Evolutionary conservation across 2,113 vertebrate genomes (phyloP), one percentile per base, ranked within the genome.

Genomic region (Hypocryptadius cinnamomeus): DNA sequence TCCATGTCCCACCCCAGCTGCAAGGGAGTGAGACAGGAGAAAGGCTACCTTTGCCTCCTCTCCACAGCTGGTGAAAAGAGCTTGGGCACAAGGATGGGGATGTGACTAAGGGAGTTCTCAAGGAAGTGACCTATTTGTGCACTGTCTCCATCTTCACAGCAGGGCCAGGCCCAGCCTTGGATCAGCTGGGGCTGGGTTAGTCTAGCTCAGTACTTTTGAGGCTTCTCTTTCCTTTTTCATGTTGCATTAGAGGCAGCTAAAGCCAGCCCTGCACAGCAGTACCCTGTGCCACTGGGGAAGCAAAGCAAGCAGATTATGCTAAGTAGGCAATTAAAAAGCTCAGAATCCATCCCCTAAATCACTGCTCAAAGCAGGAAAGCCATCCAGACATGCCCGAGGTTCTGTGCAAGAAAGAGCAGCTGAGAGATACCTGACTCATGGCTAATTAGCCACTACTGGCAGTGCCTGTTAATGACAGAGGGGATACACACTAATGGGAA

Each of bases 241-340:
- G 23, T 79, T 76, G 57, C 45, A 24, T 68, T 61, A 78, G 70
- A 84, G 47, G 65, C 79, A 89, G 71, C 66, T 68, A 19, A 78
- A 81, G 60, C 35, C 72, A 84, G 16, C 51, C 72, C 37, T 37
- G 31, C 60, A 54, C 17, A 66, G 90, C 79, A 84, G 88, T 44
- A 17, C 60, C 39, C 78, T 30, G 65, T 63, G 50, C 78, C 74
- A 79, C 63, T 25, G 51, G 59, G 59, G 66, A 93, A 87, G 59
- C 54, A 53, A 65, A 94, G 63, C 57, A 87, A 86, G 70, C 68
- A 90, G 70, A 79, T 94, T 79, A 89, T 77, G 84, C 78, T 89
- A 91, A 93, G 45, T 1, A 79, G 64, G 73, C 2, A 5, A 89
- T 93, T 92, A 80, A 87, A 92, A 92, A 90, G 51, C 74, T 44